phyloP scores from a whole-genome alignment of 1,140 invertebrate species.

The Cataglyphis hispanica region DNA sequence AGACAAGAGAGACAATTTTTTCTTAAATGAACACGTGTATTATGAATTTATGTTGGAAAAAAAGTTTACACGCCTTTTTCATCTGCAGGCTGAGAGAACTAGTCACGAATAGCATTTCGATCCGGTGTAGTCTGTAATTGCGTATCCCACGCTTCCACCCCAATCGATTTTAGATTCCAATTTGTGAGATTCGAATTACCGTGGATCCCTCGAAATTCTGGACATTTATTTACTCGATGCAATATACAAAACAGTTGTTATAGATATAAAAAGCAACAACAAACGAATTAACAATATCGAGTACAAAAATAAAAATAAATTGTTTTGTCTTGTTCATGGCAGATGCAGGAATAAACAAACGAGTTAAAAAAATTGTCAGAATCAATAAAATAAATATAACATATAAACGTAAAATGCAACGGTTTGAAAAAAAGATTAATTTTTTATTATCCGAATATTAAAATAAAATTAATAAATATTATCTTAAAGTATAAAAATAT shows the following conservation, averaged over 20 bases:
- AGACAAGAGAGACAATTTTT: not conserved
- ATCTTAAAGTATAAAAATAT: too few relatives aligned
- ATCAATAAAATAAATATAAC: not conserved
- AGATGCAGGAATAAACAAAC: not conserved
- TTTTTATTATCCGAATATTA: too few relatives aligned
- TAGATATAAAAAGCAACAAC: not conserved
- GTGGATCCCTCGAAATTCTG: slow-evolving; percentile 18
- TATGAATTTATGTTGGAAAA: not conserved
- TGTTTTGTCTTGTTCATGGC: not conserved
- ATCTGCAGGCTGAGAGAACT: not conserved
- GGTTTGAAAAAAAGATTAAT: too few relatives aligned
- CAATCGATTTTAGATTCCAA: not conserved
- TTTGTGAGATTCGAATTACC: slow-evolving; percentile 38
- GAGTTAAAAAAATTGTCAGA: not conserved
- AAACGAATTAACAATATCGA: too few relatives aligned
- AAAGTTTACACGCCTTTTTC: not conserved
- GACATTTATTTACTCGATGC: slow-evolving; percentile 3
- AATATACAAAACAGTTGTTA: too few relatives aligned
- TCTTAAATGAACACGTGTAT: not conserved
- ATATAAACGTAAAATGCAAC: too few relatives aligned
- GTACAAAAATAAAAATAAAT: not conserved
- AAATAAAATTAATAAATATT: too few relatives aligned
- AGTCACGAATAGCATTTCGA: slow-evolving; percentile 14
- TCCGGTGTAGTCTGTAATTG: not conserved
- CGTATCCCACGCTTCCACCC: not conserved